Base-by-base conservation (phyloP, 1,140 invertebrate genomes). In the Heliconius congener region DNA sequence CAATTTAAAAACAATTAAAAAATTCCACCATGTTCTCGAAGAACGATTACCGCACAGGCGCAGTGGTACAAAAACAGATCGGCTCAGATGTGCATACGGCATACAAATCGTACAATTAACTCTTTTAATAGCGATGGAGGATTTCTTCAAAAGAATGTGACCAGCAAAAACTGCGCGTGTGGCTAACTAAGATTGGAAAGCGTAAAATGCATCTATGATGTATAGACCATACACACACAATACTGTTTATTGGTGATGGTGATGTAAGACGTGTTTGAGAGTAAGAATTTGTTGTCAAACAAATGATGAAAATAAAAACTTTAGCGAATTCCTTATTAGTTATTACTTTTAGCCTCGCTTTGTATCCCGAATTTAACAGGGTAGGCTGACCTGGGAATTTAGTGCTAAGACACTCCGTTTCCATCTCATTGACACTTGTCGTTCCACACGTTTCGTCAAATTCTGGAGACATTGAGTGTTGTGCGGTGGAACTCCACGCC, bases 131-230 rank as follows among this genome's bases (percentile, higher is more conserved):
- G 86, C 83, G 81, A 82, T 76, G 84, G 81, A 86, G 86, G 85
- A 88, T 92, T 92, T 92, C 91, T 92, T 90, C 84, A 85, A 50
- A 90, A 88, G 91, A 92, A 92, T 92, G 86, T 85, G 76, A 81
- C 78, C 79, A 78, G 83, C 84, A 90, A 91, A 92, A 91, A 91
- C 83, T 82, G 80, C 78, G 81, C 86, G 84, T 82, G 88, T 84
- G 84, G 34, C 34, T 13, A 13, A 85, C 84, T 83, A 88, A 84
- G 84, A 81, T 79, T 88, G 85, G 91, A 92, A 92, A 92, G 91
- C 91, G 91, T 91, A 89, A 92, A 92, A 90, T 89, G 11, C 37
- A 82, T 84, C 37, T 80, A 81, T 81, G 85, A 82, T 84, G 83
- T 83, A 84, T 84, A 79, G 76, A 71, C 55, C 60, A 66, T 8